Conservation (phyloP, 2,888 invertebrate species). For the Melipona bicolor region DNA sequence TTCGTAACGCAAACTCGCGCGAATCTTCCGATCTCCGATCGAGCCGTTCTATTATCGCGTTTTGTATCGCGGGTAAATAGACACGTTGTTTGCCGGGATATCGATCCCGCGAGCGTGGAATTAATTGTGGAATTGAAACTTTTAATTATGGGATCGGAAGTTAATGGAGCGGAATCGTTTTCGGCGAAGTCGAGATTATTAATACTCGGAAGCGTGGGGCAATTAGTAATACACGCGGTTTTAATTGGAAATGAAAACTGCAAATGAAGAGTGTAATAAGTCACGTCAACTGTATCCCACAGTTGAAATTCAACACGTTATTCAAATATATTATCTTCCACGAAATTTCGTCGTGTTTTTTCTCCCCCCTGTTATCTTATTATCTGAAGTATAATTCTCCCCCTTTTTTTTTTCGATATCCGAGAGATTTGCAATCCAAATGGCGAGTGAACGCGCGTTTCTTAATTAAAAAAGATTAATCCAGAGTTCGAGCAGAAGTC, state of each 20-base stretch:
- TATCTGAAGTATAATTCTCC: too few relatives aligned
- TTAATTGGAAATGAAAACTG: neutral
- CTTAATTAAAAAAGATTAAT: neutral
- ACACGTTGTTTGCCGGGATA: neutral
- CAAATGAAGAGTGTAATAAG: neutral
- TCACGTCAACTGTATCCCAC: neutral
- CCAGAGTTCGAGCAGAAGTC: too few relatives aligned
- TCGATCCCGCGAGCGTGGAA: too few relatives aligned
- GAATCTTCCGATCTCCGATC: conserved; percentile 42
- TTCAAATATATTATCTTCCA: too few relatives aligned
- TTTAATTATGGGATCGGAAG: too few relatives aligned
- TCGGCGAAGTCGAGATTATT: too few relatives aligned
- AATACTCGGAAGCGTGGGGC: too few relatives aligned
- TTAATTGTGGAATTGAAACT: too few relatives aligned
- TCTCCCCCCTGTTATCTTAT: too few relatives aligned
- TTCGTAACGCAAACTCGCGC: conserved; percentile 68
- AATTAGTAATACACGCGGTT: too few relatives aligned
- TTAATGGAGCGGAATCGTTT: too few relatives aligned
- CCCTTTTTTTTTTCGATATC: neutral
- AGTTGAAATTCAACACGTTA: neutral
- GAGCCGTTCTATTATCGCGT: neutral
- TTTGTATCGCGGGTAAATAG: neutral
- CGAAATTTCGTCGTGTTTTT: too few relatives aligned
- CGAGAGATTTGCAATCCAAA: neutral
- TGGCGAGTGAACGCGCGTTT: neutral